Percentiles rank a stretch among this genome's conserved stretches.
Evolutionary conservation across 2,888 invertebrate genomes (phyloP).

Genomic region (Seira ritae): DNA sequence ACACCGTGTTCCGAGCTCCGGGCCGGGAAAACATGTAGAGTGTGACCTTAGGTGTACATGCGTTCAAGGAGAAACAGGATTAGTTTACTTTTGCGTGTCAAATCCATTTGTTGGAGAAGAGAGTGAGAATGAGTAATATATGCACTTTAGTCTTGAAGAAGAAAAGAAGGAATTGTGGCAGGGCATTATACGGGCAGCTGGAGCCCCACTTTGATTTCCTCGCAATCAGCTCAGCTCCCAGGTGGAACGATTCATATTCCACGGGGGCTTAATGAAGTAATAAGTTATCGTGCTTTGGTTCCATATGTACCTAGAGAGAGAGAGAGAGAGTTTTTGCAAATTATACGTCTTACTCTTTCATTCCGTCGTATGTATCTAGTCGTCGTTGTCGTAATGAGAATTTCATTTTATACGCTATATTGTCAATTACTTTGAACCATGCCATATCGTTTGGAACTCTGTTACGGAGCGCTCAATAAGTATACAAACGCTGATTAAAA

Average conservation of each 20-base stretch:
- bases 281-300: no score
- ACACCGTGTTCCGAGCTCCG: background rate
- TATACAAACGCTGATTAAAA: conserved; percentile 6
- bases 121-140: conserved; percentile 12
- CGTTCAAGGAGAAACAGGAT: conserved; percentile 5
- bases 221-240: no score
- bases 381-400: background rate
- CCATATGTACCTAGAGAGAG: no score
- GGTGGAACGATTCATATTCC: no score
- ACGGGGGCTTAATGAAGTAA: no score
- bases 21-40: background rate
- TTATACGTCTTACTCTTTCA: background rate
- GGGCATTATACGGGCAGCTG: no score
- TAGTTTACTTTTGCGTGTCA: conserved; percentile 16
- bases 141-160: background rate
- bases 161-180: no score
- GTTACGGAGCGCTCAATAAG: background rate
- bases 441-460: background rate
- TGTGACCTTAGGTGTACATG: background rate
- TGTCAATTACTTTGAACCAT: background rate
- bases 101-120: background rate
- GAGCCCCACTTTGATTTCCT: no score
- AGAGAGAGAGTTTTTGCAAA: background rate
- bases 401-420: background rate
- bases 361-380: no score